These are phyloP conservation scores for Cavia porcellus DNA, from an alignment of 2,113 vertebrate species.

Conservation along the genomic window DNA sequence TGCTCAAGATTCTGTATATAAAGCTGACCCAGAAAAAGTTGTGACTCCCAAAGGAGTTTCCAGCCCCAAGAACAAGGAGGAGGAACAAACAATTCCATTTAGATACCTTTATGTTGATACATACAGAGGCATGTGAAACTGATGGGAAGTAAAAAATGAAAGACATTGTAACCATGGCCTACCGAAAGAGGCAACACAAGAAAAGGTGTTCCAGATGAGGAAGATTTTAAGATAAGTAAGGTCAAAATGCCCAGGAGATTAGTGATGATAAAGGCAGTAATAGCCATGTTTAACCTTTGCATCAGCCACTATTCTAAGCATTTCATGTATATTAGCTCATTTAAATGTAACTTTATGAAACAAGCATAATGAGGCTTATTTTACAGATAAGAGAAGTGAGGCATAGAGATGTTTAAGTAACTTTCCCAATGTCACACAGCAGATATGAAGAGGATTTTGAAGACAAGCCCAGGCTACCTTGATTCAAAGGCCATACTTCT, in stretches of 20 bases:
- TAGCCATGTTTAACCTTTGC: not conserved
- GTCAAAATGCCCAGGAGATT: not conserved
- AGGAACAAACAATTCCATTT: not conserved
- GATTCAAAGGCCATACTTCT: not conserved
- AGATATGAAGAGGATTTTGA: not conserved
- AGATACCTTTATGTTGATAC: accelerated
- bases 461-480: not conserved
- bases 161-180: not conserved
- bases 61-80: not conserved
- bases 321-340: not conserved
- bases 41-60: not conserved
- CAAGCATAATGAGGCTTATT: not conserved
- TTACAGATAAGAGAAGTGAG: not conserved
- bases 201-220: not conserved
- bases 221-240: not conserved
- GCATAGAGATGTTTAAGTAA: not conserved
- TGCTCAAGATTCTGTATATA: not conserved
- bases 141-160: not conserved
- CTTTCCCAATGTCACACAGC: not conserved
- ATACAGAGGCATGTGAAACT: not conserved
- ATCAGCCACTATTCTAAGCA: not conserved
- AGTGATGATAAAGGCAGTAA: not conserved
- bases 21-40: not conserved
- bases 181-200: not conserved
- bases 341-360: not conserved